Evolutionary conservation across 2,113 vertebrate species (phyloP), one percentile per base, ranked within the genome.

Genomic region (Passer montanus): DNA sequence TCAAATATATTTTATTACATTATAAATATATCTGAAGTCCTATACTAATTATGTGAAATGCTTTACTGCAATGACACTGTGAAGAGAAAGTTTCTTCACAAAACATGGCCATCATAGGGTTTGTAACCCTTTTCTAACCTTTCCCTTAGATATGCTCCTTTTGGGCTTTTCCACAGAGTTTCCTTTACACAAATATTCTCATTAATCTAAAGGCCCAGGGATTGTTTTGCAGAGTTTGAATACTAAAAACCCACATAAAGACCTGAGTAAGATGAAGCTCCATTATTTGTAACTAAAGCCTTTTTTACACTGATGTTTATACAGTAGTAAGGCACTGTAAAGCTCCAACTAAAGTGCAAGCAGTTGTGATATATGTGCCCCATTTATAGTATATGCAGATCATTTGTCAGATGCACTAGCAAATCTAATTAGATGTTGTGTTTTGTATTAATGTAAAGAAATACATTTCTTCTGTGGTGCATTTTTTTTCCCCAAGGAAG

Each of bases 371-470:
- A 24, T 60, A 93, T 22, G 31, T 47, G 37, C 11, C 13, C 50
- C 24, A 39, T 47, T 96, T 92, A 84, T 17, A 69, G 55, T 9
- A 59, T 31, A 30, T 33, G 41, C 24, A 87, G 80, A 59, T 37
- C 27, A 67, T 93, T 90, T 77, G 10, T 49, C 67, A 64, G 63
- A 11, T 30, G 69, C 4, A 7, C 23, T 70, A 73, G 30, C 43
- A 94, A 91, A 92, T 50, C 75, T 88, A 75, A 93, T 93, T 94
- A 91, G 68, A 83, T 74, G 37, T 39, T 35, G 63, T 66, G 6
- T 1, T 74, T 86, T 72, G 13, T 47, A 30, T 67, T 85, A 68
- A 67, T 20, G 26, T 43, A 59, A 90, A 59, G 27, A 59, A 81
- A 64, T 39, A 70, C 5, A 26, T 28, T 73, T 44, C 11, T 73